phyloP scores from a whole-genome alignment of 2,113 vertebrate genomes.

The Forbesichthys papilliferus region DNA sequence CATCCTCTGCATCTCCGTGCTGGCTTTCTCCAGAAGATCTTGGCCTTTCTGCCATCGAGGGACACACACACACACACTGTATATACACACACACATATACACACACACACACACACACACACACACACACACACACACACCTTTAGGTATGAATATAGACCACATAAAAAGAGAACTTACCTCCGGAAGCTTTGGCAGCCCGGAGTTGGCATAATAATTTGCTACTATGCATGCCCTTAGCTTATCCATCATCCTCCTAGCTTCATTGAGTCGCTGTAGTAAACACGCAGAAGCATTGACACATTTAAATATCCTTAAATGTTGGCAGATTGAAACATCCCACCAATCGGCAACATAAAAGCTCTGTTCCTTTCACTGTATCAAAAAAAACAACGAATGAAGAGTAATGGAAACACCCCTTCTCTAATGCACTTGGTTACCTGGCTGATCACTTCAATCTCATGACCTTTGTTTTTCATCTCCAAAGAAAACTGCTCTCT shows the following conservation, averaged over 20 bases:
- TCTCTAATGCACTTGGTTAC: conserved; percentile 64
- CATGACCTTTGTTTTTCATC: conserved; percentile 98
- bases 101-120: too few relatives aligned
- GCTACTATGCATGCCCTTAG: conserved; percentile 96
- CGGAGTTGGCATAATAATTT: conserved; percentile 93
- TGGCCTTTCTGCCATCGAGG: conserved; percentile 75
- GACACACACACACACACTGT: conserved; percentile 3
- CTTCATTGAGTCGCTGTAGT: conserved; percentile 90
- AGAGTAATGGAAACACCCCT: background rate
- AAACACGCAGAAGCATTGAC: conserved; percentile 18
- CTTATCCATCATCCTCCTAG: conserved; percentile 99
- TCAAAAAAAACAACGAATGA: background rate
- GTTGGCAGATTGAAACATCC: too few relatives aligned
- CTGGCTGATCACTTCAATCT: conserved; percentile 98
- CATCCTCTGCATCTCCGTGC: conserved; percentile 76
- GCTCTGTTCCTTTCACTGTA: background rate
- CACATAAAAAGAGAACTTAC: conserved; percentile 62
- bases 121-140: too few relatives aligned
- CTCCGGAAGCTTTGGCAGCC: conserved; percentile 88
- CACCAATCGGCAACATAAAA: background rate
- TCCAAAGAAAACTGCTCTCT: conserved; percentile 94
- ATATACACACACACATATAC: too few relatives aligned
- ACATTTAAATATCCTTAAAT: background rate
- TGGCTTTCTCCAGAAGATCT: conserved; percentile 76
- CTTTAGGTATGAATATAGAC: background rate